phyloP scores from a whole-genome alignment of 2,888 invertebrate species.

The Notodromas monacha region DNA sequence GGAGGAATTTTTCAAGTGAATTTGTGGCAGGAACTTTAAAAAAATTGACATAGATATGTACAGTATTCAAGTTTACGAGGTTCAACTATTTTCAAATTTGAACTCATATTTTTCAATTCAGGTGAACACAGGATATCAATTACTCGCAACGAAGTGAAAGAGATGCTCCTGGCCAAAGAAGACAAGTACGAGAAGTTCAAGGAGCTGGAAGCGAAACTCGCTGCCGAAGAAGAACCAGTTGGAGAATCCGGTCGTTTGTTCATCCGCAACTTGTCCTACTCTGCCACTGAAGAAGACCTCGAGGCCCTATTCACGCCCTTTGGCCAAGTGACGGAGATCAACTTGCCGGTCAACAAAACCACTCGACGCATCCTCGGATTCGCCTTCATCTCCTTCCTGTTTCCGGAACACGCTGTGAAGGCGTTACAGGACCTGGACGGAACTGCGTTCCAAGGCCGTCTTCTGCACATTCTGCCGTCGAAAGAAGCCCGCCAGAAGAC shows the following conservation, averaged over 20 bases:
- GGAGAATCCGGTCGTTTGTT: conserved; percentile 73
- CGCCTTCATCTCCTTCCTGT: conserved; percentile 59
- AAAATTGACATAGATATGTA: no score
- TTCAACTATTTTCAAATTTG: no score
- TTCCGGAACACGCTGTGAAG: conserved; percentile 73
- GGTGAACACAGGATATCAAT: no score
- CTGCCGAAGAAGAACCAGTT: conserved; percentile 34
- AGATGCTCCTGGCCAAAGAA: conserved; percentile 13
- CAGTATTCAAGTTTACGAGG: no score
- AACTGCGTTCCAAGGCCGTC: conserved; percentile 54
- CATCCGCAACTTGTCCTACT: conserved; percentile 59
- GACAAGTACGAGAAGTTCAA: conserved; percentile 22
- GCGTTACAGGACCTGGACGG: conserved; percentile 69
- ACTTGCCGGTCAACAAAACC: conserved; percentile 48
- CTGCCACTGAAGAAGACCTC: conserved; percentile 50
- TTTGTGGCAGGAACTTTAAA: no score
- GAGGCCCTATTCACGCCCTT: conserved; percentile 45
- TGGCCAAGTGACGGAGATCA: conserved; percentile 59
- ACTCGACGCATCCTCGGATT: conserved; percentile 65
- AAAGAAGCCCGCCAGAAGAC: conserved; percentile 26
- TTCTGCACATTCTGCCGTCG: conserved; percentile 70
- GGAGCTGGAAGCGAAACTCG: conserved; percentile 26
- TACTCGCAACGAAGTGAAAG: no score
- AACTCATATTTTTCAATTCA: no score
- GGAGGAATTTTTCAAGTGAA: no score